Percentiles rank a stretch among this genome's conserved stretches.
phyloP scores from a whole-genome alignment of 2,888 invertebrate genomes.

The Lasioglossum pauxillum region DNA sequence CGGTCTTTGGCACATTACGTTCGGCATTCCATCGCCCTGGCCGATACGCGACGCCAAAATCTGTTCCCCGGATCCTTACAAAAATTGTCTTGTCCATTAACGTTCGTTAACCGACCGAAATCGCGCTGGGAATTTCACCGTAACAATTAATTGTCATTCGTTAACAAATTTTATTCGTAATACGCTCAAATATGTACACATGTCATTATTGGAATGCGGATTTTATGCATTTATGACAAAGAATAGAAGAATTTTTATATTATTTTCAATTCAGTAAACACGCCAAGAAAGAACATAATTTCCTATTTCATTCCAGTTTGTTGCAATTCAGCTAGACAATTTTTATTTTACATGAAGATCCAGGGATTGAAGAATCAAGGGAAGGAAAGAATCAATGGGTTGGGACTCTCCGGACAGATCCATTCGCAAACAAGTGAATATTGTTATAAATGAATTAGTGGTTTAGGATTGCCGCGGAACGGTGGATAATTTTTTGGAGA shows the following conservation, averaged over 20 bases:
- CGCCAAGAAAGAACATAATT: no score
- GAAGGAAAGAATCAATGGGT: not conserved
- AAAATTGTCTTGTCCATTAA: not conserved
- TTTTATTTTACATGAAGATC: no score
- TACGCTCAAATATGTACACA: no score
- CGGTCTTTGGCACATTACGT: slow-evolving; percentile 39
- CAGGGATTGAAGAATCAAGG: no score
- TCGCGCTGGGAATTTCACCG: not conserved
- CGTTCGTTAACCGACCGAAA: not conserved
- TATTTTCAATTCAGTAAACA: no score
- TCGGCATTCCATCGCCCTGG: slow-evolving; percentile 10
- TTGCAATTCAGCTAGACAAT: no score
- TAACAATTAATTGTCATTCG: not conserved
- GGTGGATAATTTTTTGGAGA: not conserved
- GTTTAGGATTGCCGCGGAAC: not conserved
- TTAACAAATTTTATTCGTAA: no score
- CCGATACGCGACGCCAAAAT: not conserved
- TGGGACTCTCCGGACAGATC: not conserved
- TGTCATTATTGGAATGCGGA: no score
- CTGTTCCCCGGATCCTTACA: not conserved
- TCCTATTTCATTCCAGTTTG: no score
- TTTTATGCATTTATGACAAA: no score
- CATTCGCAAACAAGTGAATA: not conserved
- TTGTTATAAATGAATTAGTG: not conserved
- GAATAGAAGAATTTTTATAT: no score